Evolutionary conservation across 2,888 invertebrate genomes (phyloP), one percentile per base, ranked within the genome.

Genomic region (Cantharis flavilabris): DNA sequence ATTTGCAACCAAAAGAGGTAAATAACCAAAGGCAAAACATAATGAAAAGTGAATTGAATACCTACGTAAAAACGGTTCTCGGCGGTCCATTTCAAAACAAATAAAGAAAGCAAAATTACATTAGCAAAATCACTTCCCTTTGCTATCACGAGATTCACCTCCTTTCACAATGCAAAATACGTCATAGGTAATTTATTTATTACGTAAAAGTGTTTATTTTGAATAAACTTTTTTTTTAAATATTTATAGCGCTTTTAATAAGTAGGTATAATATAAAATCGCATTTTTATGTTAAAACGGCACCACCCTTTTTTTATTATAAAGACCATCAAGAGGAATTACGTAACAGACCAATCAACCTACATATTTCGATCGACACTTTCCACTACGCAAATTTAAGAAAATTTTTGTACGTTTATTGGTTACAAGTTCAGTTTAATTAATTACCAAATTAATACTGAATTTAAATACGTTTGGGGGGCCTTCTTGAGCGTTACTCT

Each of bases 401-500:
- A 18, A 26, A 67, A 67, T 49, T 49, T 49, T 49, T n/a, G 49
- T 23, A 20, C 65, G 65, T 67, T 67, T 67, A 67, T 23, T 67
- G 23, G 65, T 67, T 67, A 67, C 65, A 67, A 67, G 65, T 67
- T 67, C 65, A 67, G 18, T 67, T 71, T 71, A 71, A 75, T 75
- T 75, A 75, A 70, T 71, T 70, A 71, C 67, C 65, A 74, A 70
- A 28, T n/a, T 62, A 65, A 72, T 69, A 71, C 67, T 67, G 62
- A 28, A 62, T 65, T 72, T n/a, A 67, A 67, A 67, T 67, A 26
- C 10, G 9, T 69, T 72, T 71, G 73, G 77, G 77, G 75, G 71
- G 64, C 69, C 70, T 67, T 77, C 75, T 70, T 77, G 72, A 75
- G 62, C 72, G 62, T 72, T 72, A 72, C 75, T 75, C 72, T 77